Evolutionary conservation across 2,888 invertebrate genomes (phyloP), one percentile per base, ranked within the genome.

Genomic region (Drosophila formosana): DNA sequence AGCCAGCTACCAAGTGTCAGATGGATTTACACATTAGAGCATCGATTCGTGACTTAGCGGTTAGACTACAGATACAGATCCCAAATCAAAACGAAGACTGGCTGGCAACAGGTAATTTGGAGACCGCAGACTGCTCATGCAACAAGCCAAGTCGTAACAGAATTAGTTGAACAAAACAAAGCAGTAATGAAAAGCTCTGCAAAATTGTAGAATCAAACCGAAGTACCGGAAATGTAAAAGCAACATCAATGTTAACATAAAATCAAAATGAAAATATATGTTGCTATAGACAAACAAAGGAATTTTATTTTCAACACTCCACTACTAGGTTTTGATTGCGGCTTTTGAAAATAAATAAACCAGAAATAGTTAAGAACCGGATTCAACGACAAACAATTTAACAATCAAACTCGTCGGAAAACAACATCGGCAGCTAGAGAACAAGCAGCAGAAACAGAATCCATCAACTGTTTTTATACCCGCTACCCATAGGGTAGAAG

Each of bases 361-460:
- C 72, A 82, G 88, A 84, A 87, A 84, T 76, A 51, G 43, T 64
- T 60, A 68, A 73, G 82, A 84, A 81, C 84, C 84, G 89, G 84
- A 87, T 89, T 76, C 68, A 67, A 64, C 64, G 72, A 75, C 75
- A 74, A 86, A 74, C 83, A 67, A 80, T 80, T 82, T 79, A 88
- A 82, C 74, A 79, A 81, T 80, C 81, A 69, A 79, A 70, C 56
- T 63, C 46, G 55, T 56, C 50, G 64, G 46, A 53, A 55, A 66
- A 50, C 25, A 66, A 65, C 53, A 63, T 47, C 43, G 49, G 28
- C 52, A 60, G 41, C 41, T 53, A 63, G 32, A 57, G 28, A 63
- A 47, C 60, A 60, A 66, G 55, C 52, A 66, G 61, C 55, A 66
- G 43, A 57, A 56, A 76, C 55, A 70, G 67, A 69, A 61, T 68